Evolutionary conservation across 2,797 vertebrate species (phyloP).

Genomic region (Spea hammondii): DNA sequence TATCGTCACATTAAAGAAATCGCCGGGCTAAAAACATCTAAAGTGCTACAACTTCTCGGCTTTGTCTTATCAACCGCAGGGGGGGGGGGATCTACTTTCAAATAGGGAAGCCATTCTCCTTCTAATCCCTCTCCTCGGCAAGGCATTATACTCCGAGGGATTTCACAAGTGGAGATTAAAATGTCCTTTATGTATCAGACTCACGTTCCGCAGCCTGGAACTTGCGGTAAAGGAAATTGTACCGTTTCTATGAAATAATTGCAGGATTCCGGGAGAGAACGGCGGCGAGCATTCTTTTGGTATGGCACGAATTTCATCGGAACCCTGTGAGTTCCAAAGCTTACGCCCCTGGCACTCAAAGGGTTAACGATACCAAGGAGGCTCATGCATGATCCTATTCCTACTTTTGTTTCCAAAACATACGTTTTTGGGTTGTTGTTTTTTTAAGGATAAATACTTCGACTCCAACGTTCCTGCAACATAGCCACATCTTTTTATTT

Average conservation of each 20-base stretch:
- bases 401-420: no score
- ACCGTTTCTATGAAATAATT: conserved; percentile 20
- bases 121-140: conserved; percentile 49
- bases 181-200: conserved; percentile 32
- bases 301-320: no score
- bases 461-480: no score
- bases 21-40: conserved; percentile 21
- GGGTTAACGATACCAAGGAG: no score
- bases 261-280: not conserved
- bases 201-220: conserved; percentile 40
- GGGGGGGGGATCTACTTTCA: conserved; percentile 36
- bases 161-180: conserved; percentile 53
- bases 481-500: no score
- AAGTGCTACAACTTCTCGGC: conserved; percentile 25
- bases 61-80: conserved; percentile 45
- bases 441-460: no score
- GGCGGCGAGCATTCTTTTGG: conserved; percentile 1
- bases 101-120: conserved; percentile 36
- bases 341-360: no score
- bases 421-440: no score
- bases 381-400: no score
- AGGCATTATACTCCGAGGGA: conserved; percentile 45
- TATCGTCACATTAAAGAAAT: conserved; percentile 36
- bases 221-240: conserved; percentile 24
- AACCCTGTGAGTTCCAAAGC: no score